These are phyloP conservation scores for Achroia grisella DNA, from an alignment of 1,140 invertebrate genomes.

Conservation along the genomic window DNA sequence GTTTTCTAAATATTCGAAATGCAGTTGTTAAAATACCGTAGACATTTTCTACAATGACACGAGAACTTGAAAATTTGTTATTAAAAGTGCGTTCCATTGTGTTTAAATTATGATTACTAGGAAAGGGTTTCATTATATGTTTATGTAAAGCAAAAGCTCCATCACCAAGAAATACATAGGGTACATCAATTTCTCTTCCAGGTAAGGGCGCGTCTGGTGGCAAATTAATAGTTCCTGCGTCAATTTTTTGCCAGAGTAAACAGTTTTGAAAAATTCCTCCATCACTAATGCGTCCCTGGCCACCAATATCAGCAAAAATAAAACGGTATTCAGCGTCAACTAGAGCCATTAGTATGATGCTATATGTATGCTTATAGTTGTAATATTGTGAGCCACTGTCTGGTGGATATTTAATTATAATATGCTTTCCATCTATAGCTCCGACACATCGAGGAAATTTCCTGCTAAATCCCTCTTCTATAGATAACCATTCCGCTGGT, in stretches of 20 bases:
- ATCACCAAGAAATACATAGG: slow-evolving; percentile 55
- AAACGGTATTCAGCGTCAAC: neutral
- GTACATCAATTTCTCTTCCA: slow-evolving; percentile 14
- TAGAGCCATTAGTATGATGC: neutral
- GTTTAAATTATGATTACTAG: slow-evolving; percentile 20
- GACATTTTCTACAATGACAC: slow-evolving; percentile 63
- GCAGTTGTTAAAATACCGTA: slow-evolving; percentile 64
- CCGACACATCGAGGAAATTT: slow-evolving; percentile 9
- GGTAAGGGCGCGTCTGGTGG: slow-evolving; percentile 8
- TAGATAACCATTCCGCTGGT: neutral
- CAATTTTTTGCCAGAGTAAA: slow-evolving; percentile 5
- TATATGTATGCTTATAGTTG: slow-evolving; percentile 1
- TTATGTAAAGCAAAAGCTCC: slow-evolving; percentile 60
- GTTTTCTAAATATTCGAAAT: slow-evolving; percentile 25
- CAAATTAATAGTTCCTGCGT: slow-evolving; percentile 5
- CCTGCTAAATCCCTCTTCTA: neutral
- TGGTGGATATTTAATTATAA: neutral
- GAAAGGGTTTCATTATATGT: slow-evolving; percentile 57
- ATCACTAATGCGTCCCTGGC: slow-evolving; percentile 9
- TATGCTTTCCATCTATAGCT: slow-evolving; percentile 6
- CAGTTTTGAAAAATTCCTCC: slow-evolving; percentile 9
- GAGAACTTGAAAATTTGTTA: slow-evolving; percentile 32
- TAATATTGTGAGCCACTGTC: neutral
- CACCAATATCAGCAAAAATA: slow-evolving; percentile 6
- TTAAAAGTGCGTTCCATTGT: slow-evolving; percentile 39